phyloP scores from a whole-genome alignment of 2,113 vertebrate species.

The Myotis yumanensis region DNA sequence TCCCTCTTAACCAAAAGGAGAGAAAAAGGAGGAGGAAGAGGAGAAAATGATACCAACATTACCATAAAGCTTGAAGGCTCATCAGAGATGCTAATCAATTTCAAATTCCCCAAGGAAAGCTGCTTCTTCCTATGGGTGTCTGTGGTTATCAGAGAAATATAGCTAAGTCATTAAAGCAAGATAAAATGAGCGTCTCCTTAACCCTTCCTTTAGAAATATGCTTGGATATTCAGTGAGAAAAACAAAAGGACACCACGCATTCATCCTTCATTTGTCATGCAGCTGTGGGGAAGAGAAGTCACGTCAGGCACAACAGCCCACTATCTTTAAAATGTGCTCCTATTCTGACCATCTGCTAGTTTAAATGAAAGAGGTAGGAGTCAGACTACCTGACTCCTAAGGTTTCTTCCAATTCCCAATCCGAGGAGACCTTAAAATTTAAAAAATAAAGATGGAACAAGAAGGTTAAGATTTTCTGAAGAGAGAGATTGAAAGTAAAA shows the following conservation, averaged over 20 bases:
- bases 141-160: neutral
- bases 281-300: neutral
- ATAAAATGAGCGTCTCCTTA: conserved; percentile 30
- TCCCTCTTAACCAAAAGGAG: conserved; percentile 31
- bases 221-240: neutral
- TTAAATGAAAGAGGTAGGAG: conserved; percentile 11
- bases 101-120: conserved; percentile 52
- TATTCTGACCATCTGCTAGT: neutral
- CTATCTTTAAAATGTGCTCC: neutral
- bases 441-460: conserved; percentile 42
- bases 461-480: neutral
- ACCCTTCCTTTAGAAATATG: neutral
- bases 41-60: neutral
- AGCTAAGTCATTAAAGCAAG: neutral
- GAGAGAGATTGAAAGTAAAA: neutral
- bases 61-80: conserved; percentile 18
- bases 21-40: neutral
- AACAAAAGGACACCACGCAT: neutral
- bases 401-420: neutral
- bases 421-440: neutral
- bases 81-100: conserved; percentile 39
- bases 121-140: conserved; percentile 12
- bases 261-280: neutral
- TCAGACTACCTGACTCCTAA: neutral
- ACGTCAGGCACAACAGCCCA: neutral